Base-by-base conservation (phyloP, 2,113 vertebrate genomes). In the Lagopus muta region DNA sequence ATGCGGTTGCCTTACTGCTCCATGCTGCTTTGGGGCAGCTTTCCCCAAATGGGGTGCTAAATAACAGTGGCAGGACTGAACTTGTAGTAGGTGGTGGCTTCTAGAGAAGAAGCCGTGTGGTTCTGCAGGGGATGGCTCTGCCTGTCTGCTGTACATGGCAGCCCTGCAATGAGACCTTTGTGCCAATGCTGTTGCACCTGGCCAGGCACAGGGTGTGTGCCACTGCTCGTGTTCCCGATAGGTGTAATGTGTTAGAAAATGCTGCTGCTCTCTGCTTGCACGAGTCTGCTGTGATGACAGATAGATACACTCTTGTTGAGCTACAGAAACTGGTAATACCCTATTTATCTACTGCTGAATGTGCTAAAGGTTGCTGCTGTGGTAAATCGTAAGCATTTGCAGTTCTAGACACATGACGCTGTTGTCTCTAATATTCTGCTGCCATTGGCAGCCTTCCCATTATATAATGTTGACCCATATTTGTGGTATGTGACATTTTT, bases 401-500 rank as follows among this genome's bases (percentile, higher is more conserved):
- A 86, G 83, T 80, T 83, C 18, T 73, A 52, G 77, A 86, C 70
- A 66, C 79, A 28, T 32, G 69, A 67, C 25, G 36, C 19, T 48
- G 60, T 54, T 50, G 61, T 79, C 18, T 52, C 43, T 62, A 80
- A 70, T 5, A 6, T 60, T 78, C 42, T 54, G 57, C 89, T 95
- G 92, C 83, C 67, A 90, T 90, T 95, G 93, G 90, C 96, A 91
- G 82, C 2, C 48, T 42, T 92, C 79, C 90, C 58, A 48, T 97
- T 97, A 94, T 81, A 92, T 86, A 95, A 96, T 83, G 90, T 90
- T 97, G 95, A 97, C 96, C 94, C 76, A 32, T 95, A 96, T 97
- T 97, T 94, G 94, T 97, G 90, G 77, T 89, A 89, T 70, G 84
- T 95, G 96, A 90, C 94, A 91, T 93, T 97, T 96, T 96, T 96